These are phyloP conservation scores for Pseudomyrmex dendroicus DNA, from an alignment of 1,140 invertebrate genomes.

Conservation along the genomic window DNA sequence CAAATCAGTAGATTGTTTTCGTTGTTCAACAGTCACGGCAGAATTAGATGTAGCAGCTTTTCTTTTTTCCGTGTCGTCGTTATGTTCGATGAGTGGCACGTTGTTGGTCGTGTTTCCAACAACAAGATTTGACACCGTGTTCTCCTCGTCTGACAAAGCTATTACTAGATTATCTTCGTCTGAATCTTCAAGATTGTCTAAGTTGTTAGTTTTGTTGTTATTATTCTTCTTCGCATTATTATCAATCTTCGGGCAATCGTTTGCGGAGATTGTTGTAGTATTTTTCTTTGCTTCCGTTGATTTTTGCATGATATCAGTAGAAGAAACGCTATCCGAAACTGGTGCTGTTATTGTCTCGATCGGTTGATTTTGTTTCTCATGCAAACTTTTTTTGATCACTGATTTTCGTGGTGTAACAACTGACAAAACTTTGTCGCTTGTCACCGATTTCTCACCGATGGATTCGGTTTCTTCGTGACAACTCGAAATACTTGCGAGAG, in stretches of 20 bases:
- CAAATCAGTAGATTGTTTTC: not conserved
- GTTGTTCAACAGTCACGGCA: not conserved
- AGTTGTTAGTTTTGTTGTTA: not conserved
- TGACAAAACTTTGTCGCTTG: not conserved
- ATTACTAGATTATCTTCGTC: constrained; percentile 3
- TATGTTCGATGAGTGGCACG: not conserved
- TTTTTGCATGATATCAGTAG: not conserved
- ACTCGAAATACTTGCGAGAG: not conserved
- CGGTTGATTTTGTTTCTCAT: not conserved
- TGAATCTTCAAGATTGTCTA: not conserved
- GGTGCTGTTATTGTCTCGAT: not conserved
- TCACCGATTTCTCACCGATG: not conserved
- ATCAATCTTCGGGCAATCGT: not conserved
- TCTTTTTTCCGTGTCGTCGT: not conserved
- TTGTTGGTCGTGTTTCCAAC: not conserved
- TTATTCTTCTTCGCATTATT: not conserved
- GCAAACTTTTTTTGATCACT: not conserved
- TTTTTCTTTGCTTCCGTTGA: not conserved
- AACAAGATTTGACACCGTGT: not conserved
- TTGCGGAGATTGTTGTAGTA: too few species aligned
- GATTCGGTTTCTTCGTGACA: not conserved
- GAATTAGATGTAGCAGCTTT: not conserved
- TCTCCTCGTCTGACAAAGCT: constrained; percentile 26
- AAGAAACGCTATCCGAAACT: not conserved
- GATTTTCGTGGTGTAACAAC: too few species aligned